Conservation (phyloP, 2,888 invertebrate genomes). For the Laspeyria flexula region DNA sequence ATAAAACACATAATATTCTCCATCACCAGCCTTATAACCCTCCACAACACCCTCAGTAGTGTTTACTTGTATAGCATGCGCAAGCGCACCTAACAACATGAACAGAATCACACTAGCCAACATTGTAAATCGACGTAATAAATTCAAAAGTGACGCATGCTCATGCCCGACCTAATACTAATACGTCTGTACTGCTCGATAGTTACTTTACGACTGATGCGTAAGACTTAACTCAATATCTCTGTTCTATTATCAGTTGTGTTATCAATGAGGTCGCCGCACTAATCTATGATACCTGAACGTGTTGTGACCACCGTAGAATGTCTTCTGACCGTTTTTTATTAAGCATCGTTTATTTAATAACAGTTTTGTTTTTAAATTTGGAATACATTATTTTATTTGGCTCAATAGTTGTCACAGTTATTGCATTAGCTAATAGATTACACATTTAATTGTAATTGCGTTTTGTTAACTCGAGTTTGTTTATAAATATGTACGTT, state of each 20-base stretch:
- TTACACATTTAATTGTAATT: no score
- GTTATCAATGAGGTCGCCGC: slow-evolving; percentile 22
- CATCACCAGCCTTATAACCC: slow-evolving; percentile 54
- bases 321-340: no score
- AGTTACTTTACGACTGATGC: slow-evolving; percentile 21
- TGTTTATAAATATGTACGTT: no score
- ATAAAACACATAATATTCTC: slow-evolving; percentile 63
- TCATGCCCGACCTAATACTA: not conserved
- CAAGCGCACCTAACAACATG: slow-evolving; percentile 39
- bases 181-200: slow-evolving; percentile 6
- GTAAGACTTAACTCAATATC: not conserved
- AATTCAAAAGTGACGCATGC: slow-evolving; percentile 14
- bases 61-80: slow-evolving; percentile 54
- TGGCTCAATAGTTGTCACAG: no score
- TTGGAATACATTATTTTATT: no score
- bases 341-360: no score
- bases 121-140: not conserved
- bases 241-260: not conserved
- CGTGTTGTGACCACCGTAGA: no score
- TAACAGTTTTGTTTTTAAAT: no score
- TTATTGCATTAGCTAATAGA: no score
- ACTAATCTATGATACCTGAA: slow-evolving; percentile 14
- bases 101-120: slow-evolving; percentile 23
- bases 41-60: slow-evolving; percentile 67
- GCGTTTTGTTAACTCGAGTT: no score